Base-by-base conservation (phyloP, 2,888 invertebrate species). In the Stenodera caucasica region DNA sequence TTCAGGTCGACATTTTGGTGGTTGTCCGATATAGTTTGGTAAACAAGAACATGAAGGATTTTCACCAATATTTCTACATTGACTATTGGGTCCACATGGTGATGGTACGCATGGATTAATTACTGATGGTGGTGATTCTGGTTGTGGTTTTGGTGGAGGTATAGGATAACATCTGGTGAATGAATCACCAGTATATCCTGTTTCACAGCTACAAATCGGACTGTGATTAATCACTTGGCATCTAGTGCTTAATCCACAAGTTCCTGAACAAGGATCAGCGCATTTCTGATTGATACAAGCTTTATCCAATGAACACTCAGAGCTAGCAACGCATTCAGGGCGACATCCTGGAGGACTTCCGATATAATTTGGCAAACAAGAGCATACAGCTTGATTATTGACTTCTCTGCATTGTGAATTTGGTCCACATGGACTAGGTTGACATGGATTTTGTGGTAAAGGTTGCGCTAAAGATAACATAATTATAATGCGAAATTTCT, bases 381-480 rank as follows among this genome's bases (percentile, higher is more conserved):
- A 78, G 61, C 81, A 81, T n/a, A 78, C 75, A 9, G 79, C 77
- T 65, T 77, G 74, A 18, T 57, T 53, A 50, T 73, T 73, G 15
- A 67, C 56, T 65, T 71, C 85, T 52, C 88, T 85, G 70, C 91
- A 91, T 73, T 89, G 87, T 2, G 91, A 90, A 75, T 91, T 87
- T 0, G 90, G 88, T 40, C 91, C 91, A 75, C 91, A 91, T 0
- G 91, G 91, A 58, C 89, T 89, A 1, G 90, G 90, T 21, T 83
- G 81, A 75, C 91, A 91, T 3, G 90, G 90, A 74, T 89, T 86
- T 50, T 70, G 73, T 23, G 76, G 71, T 57, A 45, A 3, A 9
- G 61, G 60, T 60, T 49, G 65, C 53, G 65, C 57, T 55, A 61
- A 64, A 29, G 61, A 62, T 45, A 26, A 64, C 33, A 58, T 59